phyloP scores from a whole-genome alignment of 2,888 invertebrate genomes.

The Margaritifera margaritifera region DNA sequence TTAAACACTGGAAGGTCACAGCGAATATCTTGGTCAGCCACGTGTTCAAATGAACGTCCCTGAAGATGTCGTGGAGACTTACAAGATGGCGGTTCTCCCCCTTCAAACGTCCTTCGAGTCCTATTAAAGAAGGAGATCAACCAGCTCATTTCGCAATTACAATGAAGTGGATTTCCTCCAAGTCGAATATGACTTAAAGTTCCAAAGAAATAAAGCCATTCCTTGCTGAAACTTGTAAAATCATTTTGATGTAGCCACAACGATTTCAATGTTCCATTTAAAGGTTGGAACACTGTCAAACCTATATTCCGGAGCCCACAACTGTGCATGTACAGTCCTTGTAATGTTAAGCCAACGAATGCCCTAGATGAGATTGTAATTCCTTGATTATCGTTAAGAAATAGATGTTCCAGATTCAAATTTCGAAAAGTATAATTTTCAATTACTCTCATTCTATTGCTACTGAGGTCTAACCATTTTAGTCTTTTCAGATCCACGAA shows the following conservation, averaged over 20 bases:
- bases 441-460: conserved; percentile 59
- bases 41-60: conserved; percentile 52
- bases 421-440: conserved; percentile 64
- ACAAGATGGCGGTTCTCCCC: conserved; percentile 52
- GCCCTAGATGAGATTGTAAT: conserved; percentile 54
- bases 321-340: conserved; percentile 64
- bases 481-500: conserved; percentile 61
- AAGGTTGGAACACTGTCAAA: conserved; percentile 53
- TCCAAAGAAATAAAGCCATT: conserved; percentile 55
- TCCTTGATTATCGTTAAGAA: conserved; percentile 64
- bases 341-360: conserved; percentile 58
- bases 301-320: conserved; percentile 56
- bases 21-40: conserved; percentile 59
- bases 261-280: conserved; percentile 59
- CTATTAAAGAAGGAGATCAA: conserved; percentile 54
- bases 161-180: conserved; percentile 67
- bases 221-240: conserved; percentile 50
- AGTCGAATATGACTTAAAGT: conserved; percentile 60
- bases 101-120: conserved; percentile 14
- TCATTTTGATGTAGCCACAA: conserved; percentile 66
- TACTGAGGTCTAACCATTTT: conserved; percentile 64
- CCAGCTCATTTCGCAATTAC: conserved; percentile 68
- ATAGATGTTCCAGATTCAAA: conserved; percentile 59
- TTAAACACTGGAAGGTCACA: conserved; percentile 65
- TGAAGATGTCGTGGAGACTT: conserved; percentile 50